phyloP scores from a whole-genome alignment of 2,888 invertebrate species.

The Calliphora vomitoria region DNA sequence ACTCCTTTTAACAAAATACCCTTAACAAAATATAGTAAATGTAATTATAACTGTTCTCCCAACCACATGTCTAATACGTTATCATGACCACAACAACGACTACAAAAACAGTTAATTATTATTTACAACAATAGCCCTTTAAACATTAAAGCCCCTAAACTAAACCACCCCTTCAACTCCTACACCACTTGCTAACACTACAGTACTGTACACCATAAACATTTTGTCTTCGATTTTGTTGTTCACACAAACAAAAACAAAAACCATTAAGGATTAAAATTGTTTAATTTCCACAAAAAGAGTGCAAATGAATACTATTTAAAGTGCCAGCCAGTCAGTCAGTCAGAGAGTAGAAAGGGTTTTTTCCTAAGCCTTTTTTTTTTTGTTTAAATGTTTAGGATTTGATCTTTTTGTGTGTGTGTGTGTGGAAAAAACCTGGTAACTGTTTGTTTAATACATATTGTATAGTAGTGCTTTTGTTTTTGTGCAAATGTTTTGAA shows the following conservation, averaged over 20 bases:
- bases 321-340: too few relatives aligned
- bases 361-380: slow-evolving; percentile 27
- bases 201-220: background rate
- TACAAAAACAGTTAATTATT: slow-evolving; percentile 51
- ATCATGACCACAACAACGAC: background rate
- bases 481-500: background rate
- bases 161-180: background rate
- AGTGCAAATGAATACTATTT: slow-evolving; percentile 32
- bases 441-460: background rate
- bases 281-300: slow-evolving; percentile 48
- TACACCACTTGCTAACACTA: background rate
- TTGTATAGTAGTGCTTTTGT: background rate
- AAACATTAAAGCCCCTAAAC: background rate
- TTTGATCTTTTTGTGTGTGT: slow-evolving; percentile 23
- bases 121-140: slow-evolving; percentile 39
- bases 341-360: background rate
- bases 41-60: background rate
- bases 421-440: too few relatives aligned
- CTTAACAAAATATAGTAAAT: background rate
- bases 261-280: slow-evolving; percentile 49
- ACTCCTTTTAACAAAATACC: background rate
- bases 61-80: background rate
- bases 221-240: slow-evolving; percentile 49
- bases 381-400: slow-evolving; percentile 29
- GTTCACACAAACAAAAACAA: background rate